Base-by-base conservation (phyloP, 2,113 vertebrate genomes). In the Polypterus senegalus region DNA sequence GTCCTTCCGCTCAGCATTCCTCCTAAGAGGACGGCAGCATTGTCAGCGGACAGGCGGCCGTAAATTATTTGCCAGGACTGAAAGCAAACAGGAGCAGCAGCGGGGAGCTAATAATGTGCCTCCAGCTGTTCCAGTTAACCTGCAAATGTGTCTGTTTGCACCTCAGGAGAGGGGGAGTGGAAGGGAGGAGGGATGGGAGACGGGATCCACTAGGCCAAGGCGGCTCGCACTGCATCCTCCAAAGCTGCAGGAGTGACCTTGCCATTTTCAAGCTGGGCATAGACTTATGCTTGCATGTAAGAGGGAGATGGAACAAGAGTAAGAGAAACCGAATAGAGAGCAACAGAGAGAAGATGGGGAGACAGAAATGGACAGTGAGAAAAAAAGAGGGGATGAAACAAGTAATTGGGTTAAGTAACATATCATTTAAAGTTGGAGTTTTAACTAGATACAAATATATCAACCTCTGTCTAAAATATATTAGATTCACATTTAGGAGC, bases 91-190 rank as follows among this genome's bases (percentile, higher is more conserved):
- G 89, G 94, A 94, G 86, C 84, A 94, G 88, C 95, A 93, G 93
- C 92, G 88, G 91, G 95, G 91, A 81, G 89, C 92, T 95, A 97
- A 97, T 97, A 97, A 95, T 93, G 89, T 88, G 82, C 85, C 91
- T 96, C 95, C 95, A 97, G 95, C 93, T 97, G 94, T 91, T 95
- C 90, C 89, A 90, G 92, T 97, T 97, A 97, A 97, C 95, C 93
- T 96, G 92, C 91, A 94, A 93, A 97, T 91, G 87, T 93, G 92
- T 88, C 94, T 94, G 95, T 94, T 91, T 97, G 95, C 91, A 96
- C 91, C 92, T 91, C 87, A 78, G 86, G 89, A 91, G 89, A 82
- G 76, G 76, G 80, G 74, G 75, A 78, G 77, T 84, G 83, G 79
- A 72, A 76, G 72, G 81, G 75, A 76, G 70, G 74, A 71, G 71